These are phyloP conservation scores for Threskiornis aethiopicus DNA, from an alignment of 2,797 vertebrate genomes.

Conservation along the genomic window DNA sequence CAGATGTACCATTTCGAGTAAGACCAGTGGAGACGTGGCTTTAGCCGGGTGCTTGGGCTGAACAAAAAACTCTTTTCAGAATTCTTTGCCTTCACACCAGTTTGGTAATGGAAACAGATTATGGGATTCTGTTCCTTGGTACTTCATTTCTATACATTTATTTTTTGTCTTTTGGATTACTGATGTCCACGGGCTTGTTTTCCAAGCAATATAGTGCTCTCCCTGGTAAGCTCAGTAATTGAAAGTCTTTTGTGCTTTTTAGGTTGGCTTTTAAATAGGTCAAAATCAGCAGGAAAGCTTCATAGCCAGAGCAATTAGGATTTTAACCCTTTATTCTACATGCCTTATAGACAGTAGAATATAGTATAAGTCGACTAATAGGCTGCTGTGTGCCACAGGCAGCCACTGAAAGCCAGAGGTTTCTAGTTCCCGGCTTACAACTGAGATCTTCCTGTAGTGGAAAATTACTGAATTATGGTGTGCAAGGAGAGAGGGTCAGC, in stretches of 20 bases:
- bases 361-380: not conserved
- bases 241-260: conserved; percentile 54
- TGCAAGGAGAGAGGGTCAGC: not conserved
- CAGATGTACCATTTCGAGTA: not conserved
- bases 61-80: conserved; percentile 34
- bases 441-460: not conserved
- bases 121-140: not conserved
- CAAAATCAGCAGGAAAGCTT: conserved; percentile 68
- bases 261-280: conserved; percentile 71
- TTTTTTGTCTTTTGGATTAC: not conserved
- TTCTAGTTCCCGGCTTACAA: not conserved
- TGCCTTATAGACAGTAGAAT: not conserved
- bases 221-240: conserved; percentile 34
- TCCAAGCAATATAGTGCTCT: conserved; percentile 36
- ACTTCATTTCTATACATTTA: not conserved
- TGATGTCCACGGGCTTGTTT: conserved; percentile 35
- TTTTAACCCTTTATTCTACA: conserved; percentile 52
- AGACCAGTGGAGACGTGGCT: not conserved
- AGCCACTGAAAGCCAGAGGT: not conserved
- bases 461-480: not conserved
- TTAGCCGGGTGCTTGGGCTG: not conserved
- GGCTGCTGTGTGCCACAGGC: not conserved
- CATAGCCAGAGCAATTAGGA: conserved; percentile 66
- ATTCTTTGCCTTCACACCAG: conserved; percentile 7
- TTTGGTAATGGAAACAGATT: not conserved